Base-by-base conservation (phyloP, 2,797 vertebrate species). In the Dicrostonyx torquatus region DNA sequence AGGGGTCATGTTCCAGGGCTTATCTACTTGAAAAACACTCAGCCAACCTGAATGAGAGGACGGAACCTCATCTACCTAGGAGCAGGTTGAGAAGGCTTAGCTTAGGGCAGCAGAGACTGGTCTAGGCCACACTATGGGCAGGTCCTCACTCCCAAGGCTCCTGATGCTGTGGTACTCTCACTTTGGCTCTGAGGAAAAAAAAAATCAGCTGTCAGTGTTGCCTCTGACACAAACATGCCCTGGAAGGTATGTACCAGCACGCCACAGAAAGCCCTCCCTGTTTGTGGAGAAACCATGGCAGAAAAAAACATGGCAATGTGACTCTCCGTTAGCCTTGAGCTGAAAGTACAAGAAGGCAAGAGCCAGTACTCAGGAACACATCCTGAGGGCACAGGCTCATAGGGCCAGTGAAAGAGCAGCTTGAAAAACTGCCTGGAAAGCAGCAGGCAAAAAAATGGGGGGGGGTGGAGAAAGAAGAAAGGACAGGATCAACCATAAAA, bases 401-500 rank as follows among this genome's bases (percentile, higher is more conserved):
- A 0, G 1, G 90, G 62, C 45, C 93, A 53, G 62, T 11, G 48
- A 77, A 53, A 91, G 70, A 95, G n/a, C 77, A 58, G 18, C 26
- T 58, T 55, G 79, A 92, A 76, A 94, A 95, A 73, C 73, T 76
- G 76, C 50, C 76, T 64, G 78, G 20, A 87, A 70, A 96, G 13
- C 58, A 62, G 66, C 60, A 89, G 43, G 68, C 2, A 64, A 85
- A n/a, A 76, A 68, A 31, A n/a, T 15, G 13, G 7, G n/a, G 48
- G 31, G 13, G 12, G 31, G 31, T 6, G 48, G 22, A 9, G 48
- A n/a, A 29, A 37, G 73, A 76, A 34, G 17, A 37, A 60, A 60
- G 20, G 37, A 34, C 37, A 45, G 66, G 53, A 37, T 88, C 95
- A 89, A 93, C 93, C 93, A 97, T 95, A 95, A 96, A 96, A 96